These are phyloP conservation scores for Orcinus orca DNA, from an alignment of 2,113 vertebrate genomes.

Conservation along the genomic window DNA sequence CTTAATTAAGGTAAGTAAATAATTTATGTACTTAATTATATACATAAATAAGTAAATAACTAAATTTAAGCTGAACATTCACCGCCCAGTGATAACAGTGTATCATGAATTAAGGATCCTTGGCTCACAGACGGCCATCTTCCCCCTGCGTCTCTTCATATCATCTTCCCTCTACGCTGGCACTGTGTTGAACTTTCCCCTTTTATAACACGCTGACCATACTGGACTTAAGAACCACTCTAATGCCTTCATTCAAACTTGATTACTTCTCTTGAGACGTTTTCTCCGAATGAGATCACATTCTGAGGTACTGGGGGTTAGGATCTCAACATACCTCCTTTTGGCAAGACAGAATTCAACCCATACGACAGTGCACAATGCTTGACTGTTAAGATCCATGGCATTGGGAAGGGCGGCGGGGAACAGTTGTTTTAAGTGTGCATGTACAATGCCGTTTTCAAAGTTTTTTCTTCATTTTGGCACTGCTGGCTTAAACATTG, in stretches of 20 bases:
- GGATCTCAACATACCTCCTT: background rate
- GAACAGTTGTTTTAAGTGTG: background rate
- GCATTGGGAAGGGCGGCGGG: background rate
- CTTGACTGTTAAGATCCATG: background rate
- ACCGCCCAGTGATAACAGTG: background rate
- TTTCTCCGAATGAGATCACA: background rate
- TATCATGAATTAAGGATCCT: background rate
- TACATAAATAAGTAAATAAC: background rate
- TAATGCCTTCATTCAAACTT: background rate
- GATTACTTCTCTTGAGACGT: background rate
- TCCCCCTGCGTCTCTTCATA: background rate
- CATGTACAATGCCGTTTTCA: background rate
- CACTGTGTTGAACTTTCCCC: background rate
- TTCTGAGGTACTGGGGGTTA: background rate
- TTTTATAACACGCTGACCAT: background rate
- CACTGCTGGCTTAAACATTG: background rate
- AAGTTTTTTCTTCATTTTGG: too few species aligned
- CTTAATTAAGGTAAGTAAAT: too few species aligned
- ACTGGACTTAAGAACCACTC: background rate
- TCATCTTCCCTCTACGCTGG: background rate
- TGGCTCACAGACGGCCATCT: accelerated
- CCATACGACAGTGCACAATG: background rate
- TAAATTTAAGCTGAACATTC: background rate
- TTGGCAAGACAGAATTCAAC: background rate
- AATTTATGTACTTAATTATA: too few species aligned